Base-by-base conservation (phyloP, 2,113 vertebrate species). In the Lathamus discolor region DNA sequence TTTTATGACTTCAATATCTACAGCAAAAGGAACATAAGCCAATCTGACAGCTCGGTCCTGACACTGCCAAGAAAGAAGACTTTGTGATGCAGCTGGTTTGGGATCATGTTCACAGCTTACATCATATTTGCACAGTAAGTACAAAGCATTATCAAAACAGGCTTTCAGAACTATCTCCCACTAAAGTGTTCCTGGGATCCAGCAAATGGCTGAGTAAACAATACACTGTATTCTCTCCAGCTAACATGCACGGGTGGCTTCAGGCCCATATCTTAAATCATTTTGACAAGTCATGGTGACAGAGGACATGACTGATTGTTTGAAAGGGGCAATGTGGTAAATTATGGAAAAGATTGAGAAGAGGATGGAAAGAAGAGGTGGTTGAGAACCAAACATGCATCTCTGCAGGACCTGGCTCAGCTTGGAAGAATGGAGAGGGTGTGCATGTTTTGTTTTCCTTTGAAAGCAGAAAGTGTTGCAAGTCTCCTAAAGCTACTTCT, bases 61-160 rank as follows among this genome's bases (percentile, higher is more conserved):
- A 10, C 4, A 6, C 39, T 64, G 57, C 70, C 2, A 24, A 90
- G 74, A 89, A 85, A 17, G 20, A 76, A 1, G 37, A 74, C 39
- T 77, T 13, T 64, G 94, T 88, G 92, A 51, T 88, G 86, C 92
- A 88, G 90, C 86, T 92, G 83, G 17, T 85, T 28, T 93, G 90
- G 88, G 86, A n/a, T 35, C 33, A 6, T 2, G 27, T 2, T 88
- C 93, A 69, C 90, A 81, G 83, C 55, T 93, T 18, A 88, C 90
- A 83, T 88, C 79, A 70, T 13, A 86, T 55, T 61, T 83, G 68
- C 84, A 62, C 87, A 92, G 77, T 29, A 23, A 83, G 49, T 43
- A 73, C 85, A 55, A 52, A 96, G 69, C 7, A 31, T 14, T 49
- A 78, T 86, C 80, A 83, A 61, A 83, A 78, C 43, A 61, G 68